A percentile compares a stretch with the other conserved stretches of the same genome.
phyloP scores from a whole-genome alignment of 2,113 vertebrate genomes.

The Amblyopsis rosae region DNA sequence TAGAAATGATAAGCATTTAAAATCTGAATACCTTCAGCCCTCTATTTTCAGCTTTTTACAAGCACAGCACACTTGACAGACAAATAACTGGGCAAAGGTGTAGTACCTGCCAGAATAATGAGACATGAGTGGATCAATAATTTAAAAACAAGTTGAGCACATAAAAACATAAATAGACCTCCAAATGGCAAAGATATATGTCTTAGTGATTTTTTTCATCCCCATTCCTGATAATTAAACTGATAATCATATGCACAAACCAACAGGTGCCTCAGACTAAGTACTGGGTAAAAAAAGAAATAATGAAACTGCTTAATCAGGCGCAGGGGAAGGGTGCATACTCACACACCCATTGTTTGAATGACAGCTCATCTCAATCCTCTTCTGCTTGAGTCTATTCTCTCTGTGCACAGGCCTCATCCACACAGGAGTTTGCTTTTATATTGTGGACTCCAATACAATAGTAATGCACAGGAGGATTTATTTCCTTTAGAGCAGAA shows the following conservation, averaged over 20 bases:
- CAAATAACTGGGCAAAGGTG: no score
- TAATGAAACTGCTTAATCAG: constrained; percentile 56
- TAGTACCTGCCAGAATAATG: no score
- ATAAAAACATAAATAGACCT: not conserved
- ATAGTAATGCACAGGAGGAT: constrained; percentile 17
- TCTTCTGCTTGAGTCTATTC: constrained; percentile 50
- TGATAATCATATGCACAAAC: constrained; percentile 9
- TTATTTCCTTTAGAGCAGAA: constrained; percentile 1
- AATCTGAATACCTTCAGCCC: no score
- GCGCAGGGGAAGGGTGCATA: constrained; percentile 28
- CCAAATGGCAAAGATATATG: not conserved
- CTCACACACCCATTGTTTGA: not conserved
- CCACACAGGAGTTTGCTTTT: constrained; percentile 22
- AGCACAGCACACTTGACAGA: no score
- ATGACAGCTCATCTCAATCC: constrained; percentile 31
- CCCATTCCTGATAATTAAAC: not conserved
- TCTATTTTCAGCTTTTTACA: no score
- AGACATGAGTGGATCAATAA: no score
- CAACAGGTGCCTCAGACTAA: constrained; percentile 31
- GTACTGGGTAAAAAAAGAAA: constrained; percentile 45
- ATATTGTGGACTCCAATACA: constrained; percentile 17
- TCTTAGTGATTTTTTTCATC: not conserved
- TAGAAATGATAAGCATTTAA: no score
- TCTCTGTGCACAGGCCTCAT: constrained; percentile 46
- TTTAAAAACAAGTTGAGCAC: not conserved